phyloP scores from a whole-genome alignment of 2,113 vertebrate species.

The Maylandia zebra region DNA sequence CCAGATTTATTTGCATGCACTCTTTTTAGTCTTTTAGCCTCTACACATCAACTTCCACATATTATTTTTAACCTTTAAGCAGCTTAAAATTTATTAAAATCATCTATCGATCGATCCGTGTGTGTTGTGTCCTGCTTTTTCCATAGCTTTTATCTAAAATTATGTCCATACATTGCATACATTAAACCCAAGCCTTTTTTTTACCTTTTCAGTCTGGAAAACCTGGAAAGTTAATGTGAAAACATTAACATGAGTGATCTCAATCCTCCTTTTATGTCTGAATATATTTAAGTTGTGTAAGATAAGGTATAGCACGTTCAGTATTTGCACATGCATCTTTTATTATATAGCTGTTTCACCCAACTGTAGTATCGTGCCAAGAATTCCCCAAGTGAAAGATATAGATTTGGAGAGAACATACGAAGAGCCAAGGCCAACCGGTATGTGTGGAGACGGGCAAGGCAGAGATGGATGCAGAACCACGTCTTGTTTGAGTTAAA shows the following conservation, averaged over 20 bases:
- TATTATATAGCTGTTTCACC: neutral
- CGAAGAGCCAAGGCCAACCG: neutral
- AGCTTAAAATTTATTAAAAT: neutral
- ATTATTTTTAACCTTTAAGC: neutral
- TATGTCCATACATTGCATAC: neutral
- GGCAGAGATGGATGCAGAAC: neutral
- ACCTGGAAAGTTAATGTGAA: neutral
- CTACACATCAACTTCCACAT: neutral
- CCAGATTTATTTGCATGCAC: neutral
- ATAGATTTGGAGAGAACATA: neutral
- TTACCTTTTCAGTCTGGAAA: neutral
- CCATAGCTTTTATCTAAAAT: neutral
- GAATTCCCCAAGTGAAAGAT: neutral
- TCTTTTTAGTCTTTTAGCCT: neutral
- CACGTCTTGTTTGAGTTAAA: neutral
- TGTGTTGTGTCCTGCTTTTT: neutral
- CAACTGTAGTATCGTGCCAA: neutral
- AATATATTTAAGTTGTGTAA: neutral
- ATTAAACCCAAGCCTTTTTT: neutral
- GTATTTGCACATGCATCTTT: neutral
- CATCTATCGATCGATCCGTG: neutral
- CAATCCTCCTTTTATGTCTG: neutral
- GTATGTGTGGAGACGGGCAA: neutral
- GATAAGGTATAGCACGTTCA: neutral
- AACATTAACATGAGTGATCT: neutral